Percentiles rank a stretch among this genome's conserved stretches.
Conservation (phyloP, 2,113 vertebrate species). For the Rhineura floridana region DNA sequence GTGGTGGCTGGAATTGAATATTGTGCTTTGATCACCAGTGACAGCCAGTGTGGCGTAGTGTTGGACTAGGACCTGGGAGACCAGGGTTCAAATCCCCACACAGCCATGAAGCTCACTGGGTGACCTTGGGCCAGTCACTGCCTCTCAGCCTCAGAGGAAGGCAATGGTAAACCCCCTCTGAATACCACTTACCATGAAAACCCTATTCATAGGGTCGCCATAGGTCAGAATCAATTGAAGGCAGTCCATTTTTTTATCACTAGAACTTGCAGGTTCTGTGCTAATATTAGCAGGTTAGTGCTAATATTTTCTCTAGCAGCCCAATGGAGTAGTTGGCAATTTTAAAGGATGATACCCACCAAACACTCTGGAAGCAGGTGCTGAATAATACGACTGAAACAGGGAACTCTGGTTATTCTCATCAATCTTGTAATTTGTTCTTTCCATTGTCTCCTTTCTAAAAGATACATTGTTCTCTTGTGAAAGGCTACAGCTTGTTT, state of each 20-base stretch:
- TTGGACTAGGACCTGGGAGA: no score
- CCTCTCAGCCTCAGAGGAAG: no score
- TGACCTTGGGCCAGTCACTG: no score
- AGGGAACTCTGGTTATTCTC: not conserved
- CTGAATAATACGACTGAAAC: not conserved
- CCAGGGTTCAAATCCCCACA: no score
- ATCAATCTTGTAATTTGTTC: not conserved
- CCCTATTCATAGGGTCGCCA: no score
- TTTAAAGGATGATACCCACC: not conserved
- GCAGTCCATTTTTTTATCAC: no score
- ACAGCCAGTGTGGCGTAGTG: no score
- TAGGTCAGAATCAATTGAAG: no score
- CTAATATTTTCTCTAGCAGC: not conserved
- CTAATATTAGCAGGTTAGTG: not conserved
- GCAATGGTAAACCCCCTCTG: no score
- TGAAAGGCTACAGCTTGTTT: not conserved
- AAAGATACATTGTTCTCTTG: not conserved
- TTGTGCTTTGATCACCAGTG: not conserved
- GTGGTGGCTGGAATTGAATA: not conserved
- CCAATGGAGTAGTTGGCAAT: not conserved
- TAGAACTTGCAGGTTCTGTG: not conserved
- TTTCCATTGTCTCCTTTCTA: not conserved
- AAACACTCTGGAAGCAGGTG: not conserved
- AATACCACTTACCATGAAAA: no score
- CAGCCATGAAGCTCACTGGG: no score